phyloP scores from a whole-genome alignment of 2,113 vertebrate genomes.

The Seriola quinqueradiata region DNA sequence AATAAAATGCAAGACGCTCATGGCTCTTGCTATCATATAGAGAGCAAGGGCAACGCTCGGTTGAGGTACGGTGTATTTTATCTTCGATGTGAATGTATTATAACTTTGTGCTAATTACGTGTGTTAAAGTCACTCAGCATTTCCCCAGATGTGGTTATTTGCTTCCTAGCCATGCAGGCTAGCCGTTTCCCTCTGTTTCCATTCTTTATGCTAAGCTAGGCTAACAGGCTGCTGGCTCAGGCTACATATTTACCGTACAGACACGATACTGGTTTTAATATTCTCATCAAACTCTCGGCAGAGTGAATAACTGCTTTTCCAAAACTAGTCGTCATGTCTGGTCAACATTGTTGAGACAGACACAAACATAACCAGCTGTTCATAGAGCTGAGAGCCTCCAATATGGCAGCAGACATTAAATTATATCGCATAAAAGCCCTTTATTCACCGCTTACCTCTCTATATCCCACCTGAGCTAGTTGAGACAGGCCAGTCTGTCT shows the following conservation, averaged over 20 bases:
- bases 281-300: not conserved
- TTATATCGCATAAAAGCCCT: conserved; percentile 50
- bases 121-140: not conserved
- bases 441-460: conserved; percentile 40
- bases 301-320: not conserved
- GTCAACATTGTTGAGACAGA: not conserved
- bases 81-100: not conserved
- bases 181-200: not conserved
- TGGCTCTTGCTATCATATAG: not conserved
- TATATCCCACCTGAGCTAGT: conserved; percentile 45
- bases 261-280: not conserved
- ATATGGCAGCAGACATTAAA: conserved; percentile 40
- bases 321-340: not conserved
- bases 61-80: not conserved
- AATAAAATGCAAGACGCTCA: not conserved
- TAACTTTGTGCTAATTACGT: not conserved
- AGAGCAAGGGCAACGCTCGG: not conserved
- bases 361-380: conserved; percentile 3
- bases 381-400: not conserved
- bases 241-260: too few species aligned
- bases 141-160: not conserved
- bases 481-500: conserved; percentile 43
- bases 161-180: not conserved
- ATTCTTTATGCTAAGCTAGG: not conserved
- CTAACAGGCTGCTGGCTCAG: not conserved